A percentile compares a stretch with the other conserved stretches of the same genome.
Evolutionary conservation across 37 sponge, comb jelly and placozoan genomes (phyloP).

Genomic region (Lycopodina hypogea): DNA sequence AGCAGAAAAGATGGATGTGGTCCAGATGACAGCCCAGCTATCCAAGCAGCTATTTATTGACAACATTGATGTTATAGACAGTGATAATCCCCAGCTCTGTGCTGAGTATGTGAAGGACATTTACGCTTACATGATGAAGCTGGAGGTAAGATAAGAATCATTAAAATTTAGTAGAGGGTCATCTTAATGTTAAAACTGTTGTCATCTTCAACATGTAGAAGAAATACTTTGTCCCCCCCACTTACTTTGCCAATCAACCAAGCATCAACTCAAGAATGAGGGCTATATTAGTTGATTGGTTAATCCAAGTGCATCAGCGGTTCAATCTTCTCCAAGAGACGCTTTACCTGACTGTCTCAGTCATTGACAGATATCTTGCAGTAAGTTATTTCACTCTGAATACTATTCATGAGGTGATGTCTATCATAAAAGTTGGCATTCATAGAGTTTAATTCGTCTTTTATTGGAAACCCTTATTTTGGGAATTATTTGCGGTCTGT

Average conservation of each 20-base stretch:
- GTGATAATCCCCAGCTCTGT: slow-evolving; percentile 92
- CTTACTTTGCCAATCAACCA: slow-evolving; percentile 71
- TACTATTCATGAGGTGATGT: not conserved
- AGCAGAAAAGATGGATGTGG: slow-evolving; percentile 41
- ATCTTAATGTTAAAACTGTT: not conserved
- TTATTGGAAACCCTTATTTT: too few relatives aligned
- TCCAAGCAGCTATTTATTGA: slow-evolving; percentile 59
- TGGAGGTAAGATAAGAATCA: slow-evolving; percentile 58
- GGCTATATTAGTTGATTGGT: slow-evolving; percentile 91
- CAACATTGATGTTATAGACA: slow-evolving; percentile 82
- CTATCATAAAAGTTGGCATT: not conserved
- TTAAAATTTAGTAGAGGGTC: not conserved
- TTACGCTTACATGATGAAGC: slow-evolving; percentile 81
- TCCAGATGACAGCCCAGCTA: slow-evolving; percentile 23
- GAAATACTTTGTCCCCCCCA: slow-evolving; percentile 66
- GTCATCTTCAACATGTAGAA: slow-evolving; percentile 21
- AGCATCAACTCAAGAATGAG: slow-evolving; percentile 88
- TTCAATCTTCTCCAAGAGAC: slow-evolving; percentile 92
- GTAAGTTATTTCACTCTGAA: slow-evolving; percentile 34
- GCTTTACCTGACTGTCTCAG: slow-evolving; percentile 84
- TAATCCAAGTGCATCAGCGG: slow-evolving; percentile 89
- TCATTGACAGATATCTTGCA: slow-evolving; percentile 90
- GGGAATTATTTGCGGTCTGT: too few relatives aligned
- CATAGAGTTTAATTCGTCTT: not conserved
- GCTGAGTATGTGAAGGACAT: slow-evolving; percentile 94